Evolutionary conservation across 2,113 vertebrate species (phyloP), one percentile per base, ranked within the genome.

Genomic region (Thryonomys swinderianus): DNA sequence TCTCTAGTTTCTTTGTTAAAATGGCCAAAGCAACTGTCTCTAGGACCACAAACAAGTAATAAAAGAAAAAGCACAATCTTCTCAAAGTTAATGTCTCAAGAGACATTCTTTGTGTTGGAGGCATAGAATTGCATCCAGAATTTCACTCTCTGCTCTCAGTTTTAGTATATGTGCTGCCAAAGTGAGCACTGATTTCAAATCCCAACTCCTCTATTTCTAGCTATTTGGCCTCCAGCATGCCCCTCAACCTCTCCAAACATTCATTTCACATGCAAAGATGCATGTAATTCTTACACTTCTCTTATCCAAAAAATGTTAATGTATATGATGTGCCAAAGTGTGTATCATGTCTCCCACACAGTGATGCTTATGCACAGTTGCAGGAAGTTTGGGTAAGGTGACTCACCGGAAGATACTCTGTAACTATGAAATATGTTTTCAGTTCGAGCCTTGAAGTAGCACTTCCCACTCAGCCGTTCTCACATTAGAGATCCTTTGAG

Each of bases 391-490:
- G 2, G 21, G 0, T 11, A 23, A 61, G 3, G n/a, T 5, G 23
- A 37, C 37, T 30, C 32, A 1, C 14, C 7, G 3, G 9, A 45
- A 48, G 40, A 3, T 20, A 48, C 5, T 51, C 57, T 42, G n/a
- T 23, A 25, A 25, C 11, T 2, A 61, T 8, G 16, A 7, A 61
- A 48, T 59, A 6, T 23, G 1, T 11, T 37, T 30, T 7, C 45
- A 87, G 21, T 5, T 1, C 0, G 53, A 61, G 4, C 17, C 17
- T 11, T 16, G 20, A 32, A 6, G n/a, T 11, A 59, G 1, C 1
- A 30, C 42, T 48, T 76, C 14, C 14, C 20, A 9, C 17, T 3
- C 81, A 18, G 0, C 40, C 11, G 11, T 6, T 20, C 30, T 16
- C 32, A 48, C 30, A 27, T 17, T 8, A 81, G 27, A 17, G 48